Evolutionary conservation across 2,888 invertebrate genomes (phyloP).

Genomic region (Agrotis segetum): DNA sequence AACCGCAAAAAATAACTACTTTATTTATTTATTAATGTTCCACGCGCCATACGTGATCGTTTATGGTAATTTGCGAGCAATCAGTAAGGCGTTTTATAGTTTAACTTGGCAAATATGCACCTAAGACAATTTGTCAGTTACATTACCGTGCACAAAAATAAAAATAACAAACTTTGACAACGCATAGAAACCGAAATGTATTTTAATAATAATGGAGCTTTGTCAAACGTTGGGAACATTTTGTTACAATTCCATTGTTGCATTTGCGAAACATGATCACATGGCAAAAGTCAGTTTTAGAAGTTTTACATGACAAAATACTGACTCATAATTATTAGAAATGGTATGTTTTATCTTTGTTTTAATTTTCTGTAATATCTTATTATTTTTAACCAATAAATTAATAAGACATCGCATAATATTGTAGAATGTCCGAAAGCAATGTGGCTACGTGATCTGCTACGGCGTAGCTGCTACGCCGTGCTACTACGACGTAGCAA

Average conservation of each 20-base stretch:
- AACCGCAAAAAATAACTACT: too few species aligned
- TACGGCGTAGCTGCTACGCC: constrained; percentile 22
- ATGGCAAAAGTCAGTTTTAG: constrained; percentile 5
- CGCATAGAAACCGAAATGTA: constrained; percentile 35
- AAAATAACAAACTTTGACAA: constrained; percentile 17
- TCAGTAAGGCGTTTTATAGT: too few species aligned
- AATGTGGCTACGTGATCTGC: neutral
- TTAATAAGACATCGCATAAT: too few species aligned
- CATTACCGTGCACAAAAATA: constrained; percentile 4
- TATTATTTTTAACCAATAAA: too few species aligned
- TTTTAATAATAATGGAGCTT: constrained; percentile 24
- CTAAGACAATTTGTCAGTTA: constrained; percentile 52
- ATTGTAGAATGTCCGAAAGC: too few species aligned
- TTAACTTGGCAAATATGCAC: constrained; percentile 48
- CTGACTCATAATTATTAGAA: neutral
- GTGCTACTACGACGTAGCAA: constrained; percentile 15
- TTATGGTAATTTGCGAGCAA: too few species aligned
- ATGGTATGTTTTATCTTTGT: neutral
- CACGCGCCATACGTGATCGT: too few species aligned
- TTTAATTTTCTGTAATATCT: neutral
- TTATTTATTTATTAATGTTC: too few species aligned
- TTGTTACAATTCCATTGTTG: constrained; percentile 31
- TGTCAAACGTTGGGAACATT: constrained; percentile 38
- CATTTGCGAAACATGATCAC: constrained; percentile 5
- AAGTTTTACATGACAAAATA: constrained; percentile 19